Percentiles rank a stretch among this genome's conserved stretches.
Evolutionary conservation across 2,888 invertebrate species (phyloP).

Genomic region (Glaucopsyche alexis): DNA sequence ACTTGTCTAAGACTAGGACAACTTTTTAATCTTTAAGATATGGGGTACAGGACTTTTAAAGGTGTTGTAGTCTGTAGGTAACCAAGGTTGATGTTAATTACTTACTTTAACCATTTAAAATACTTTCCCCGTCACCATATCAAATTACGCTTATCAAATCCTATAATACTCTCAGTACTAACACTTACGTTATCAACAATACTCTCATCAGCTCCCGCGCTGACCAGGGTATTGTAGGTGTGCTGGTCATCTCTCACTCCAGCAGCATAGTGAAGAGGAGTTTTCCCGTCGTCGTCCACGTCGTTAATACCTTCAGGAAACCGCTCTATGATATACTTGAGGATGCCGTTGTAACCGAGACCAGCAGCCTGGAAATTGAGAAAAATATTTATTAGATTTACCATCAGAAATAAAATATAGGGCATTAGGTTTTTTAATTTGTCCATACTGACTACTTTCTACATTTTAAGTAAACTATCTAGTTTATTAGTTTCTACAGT

Average conservation of each 20-base stretch:
- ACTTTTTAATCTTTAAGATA: neutral
- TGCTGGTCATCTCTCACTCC: conserved; percentile 87
- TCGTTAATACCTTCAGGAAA: conserved; percentile 85
- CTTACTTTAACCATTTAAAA: too few relatives aligned
- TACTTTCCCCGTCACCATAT: neutral
- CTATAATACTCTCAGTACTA: neutral
- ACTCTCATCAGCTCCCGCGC: conserved; percentile 91
- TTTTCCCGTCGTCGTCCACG: conserved; percentile 90
- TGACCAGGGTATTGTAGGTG: conserved; percentile 88
- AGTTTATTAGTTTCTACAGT: too few relatives aligned
- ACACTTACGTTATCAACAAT: conserved; percentile 88
- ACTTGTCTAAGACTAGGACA: neutral
- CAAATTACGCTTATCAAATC: neutral
- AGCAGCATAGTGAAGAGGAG: conserved; percentile 93
- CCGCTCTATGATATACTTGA: conserved; percentile 85
- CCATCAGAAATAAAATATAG: neutral
- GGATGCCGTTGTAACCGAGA: conserved; percentile 86
- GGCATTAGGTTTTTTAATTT: neutral
- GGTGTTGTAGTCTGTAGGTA: too few relatives aligned
- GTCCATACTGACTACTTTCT: neutral
- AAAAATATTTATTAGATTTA: neutral
- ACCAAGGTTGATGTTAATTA: neutral
- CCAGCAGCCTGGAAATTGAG: conserved; percentile 84
- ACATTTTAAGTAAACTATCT: too few relatives aligned
- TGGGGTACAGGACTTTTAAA: neutral